These are phyloP conservation scores for Erythrolamprus reginae DNA, from an alignment of 2,113 vertebrate species.

Conservation along the genomic window DNA sequence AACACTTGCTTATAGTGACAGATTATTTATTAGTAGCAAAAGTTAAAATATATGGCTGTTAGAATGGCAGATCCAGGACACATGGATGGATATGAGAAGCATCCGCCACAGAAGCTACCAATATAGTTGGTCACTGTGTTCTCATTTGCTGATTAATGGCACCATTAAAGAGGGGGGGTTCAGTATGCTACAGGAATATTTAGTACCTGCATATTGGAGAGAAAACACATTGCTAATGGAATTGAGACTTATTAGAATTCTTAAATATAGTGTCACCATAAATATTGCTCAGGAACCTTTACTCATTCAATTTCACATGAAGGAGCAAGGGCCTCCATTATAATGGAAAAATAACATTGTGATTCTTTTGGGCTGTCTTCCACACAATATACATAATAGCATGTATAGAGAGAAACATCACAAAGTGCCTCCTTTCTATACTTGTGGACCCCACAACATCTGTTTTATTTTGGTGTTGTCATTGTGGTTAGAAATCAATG, in stretches of 20 bases:
- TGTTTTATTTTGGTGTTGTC: not conserved
- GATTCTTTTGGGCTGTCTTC: not conserved
- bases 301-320: not conserved
- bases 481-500: not conserved
- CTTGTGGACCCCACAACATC: not conserved
- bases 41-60: no score
- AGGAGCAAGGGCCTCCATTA: no score
- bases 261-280: not conserved
- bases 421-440: not conserved
- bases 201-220: constrained; percentile 19
- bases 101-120: constrained; percentile 14
- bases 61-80: no score
- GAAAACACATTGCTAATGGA: not conserved
- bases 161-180: constrained; percentile 11
- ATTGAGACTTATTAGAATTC: not conserved
- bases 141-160: constrained; percentile 48
- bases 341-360: not conserved
- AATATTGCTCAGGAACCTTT: not conserved
- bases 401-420: not conserved
- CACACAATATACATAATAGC: not conserved
- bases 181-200: constrained; percentile 25
- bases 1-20: no score
- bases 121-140: constrained; percentile 12
- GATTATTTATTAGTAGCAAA: no score
- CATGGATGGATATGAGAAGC: not conserved